Percentiles rank a stretch among this genome's conserved stretches.
Evolutionary conservation across 2,888 invertebrate genomes (phyloP).

Genomic region (Automeris io): DNA sequence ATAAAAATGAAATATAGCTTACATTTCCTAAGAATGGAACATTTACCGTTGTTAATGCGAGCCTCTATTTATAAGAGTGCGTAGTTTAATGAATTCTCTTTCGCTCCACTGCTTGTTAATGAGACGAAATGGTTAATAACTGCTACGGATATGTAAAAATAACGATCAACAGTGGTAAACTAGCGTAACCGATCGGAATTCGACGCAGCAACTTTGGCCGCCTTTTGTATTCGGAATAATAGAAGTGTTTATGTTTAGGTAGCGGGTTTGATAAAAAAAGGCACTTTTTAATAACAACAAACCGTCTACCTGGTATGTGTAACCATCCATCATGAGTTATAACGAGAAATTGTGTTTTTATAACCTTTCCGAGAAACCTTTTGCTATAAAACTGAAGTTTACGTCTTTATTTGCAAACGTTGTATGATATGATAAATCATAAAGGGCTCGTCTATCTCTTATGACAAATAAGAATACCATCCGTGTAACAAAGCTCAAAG

Average conservation of each 20-base stretch:
- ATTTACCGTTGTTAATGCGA: conserved; percentile 54
- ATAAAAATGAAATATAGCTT: neutral
- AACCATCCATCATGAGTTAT: conserved; percentile 65
- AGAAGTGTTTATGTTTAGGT: conserved; percentile 69
- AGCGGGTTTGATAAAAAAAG: conserved; percentile 38
- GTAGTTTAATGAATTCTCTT: conserved; percentile 51
- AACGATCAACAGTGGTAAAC: conserved; percentile 71
- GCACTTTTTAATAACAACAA: conserved; percentile 40
- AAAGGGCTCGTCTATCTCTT: no score
- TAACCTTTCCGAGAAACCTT: conserved; percentile 46
- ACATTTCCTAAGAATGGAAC: conserved; percentile 49
- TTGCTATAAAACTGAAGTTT: conserved; percentile 39
- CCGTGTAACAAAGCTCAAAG: no score
- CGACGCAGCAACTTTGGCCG: conserved; percentile 52
- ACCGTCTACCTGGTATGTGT: conserved; percentile 56
- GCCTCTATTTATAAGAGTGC: conserved; percentile 39
- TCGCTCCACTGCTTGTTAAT: conserved; percentile 66
- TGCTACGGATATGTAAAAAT: conserved; percentile 52
- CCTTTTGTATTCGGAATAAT: conserved; percentile 62
- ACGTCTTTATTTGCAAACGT: conserved; percentile 69
- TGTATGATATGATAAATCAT: conserved; percentile 36
- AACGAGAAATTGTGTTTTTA: conserved; percentile 62
- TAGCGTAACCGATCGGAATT: conserved; percentile 70
- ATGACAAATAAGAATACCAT: no score
- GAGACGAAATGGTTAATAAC: conserved; percentile 68